A percentile compares a stretch with the other conserved stretches of the same genome.
Evolutionary conservation across 2,113 vertebrate genomes (phyloP).

Genomic region (Larimichthys polyactis): DNA sequence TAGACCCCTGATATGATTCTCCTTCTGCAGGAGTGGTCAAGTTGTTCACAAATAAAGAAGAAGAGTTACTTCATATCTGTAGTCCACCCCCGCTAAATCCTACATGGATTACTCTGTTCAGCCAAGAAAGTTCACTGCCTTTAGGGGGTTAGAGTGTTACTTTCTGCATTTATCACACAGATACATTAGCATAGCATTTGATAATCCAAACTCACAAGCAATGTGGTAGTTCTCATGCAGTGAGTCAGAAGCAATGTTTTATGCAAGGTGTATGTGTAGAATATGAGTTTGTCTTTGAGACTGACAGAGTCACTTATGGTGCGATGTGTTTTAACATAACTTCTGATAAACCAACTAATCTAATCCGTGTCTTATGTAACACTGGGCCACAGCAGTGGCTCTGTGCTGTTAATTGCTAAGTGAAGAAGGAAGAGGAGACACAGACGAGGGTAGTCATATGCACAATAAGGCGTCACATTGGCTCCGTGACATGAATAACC

Average conservation of each 20-base stretch:
- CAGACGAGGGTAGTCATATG: constrained; percentile 3
- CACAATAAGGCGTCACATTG: constrained; percentile 15
- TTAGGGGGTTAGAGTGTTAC: constrained; percentile 44
- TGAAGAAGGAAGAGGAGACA: constrained; percentile 34
- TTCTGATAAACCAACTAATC: constrained; percentile 18
- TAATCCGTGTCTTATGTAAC: constrained; percentile 55
- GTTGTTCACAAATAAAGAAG: constrained; percentile 21
- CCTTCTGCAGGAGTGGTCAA: constrained; percentile 26
- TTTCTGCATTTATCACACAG: constrained; percentile 54
- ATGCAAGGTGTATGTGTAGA: constrained; percentile 27
- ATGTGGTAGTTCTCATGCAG: constrained; percentile 25
- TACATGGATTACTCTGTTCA: constrained; percentile 42
- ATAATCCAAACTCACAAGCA: constrained; percentile 46
- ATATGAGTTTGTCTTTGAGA: constrained; percentile 16
- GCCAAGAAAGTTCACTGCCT: constrained; percentile 57
- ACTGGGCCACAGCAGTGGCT: constrained; percentile 8
- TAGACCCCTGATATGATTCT: constrained; percentile 16
- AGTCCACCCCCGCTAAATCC: constrained; percentile 39
- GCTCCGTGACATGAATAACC: constrained; percentile 37
- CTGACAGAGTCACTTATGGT: constrained; percentile 15
- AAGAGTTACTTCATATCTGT: constrained; percentile 37
- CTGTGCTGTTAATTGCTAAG: constrained; percentile 57
- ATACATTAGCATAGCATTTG: constrained; percentile 55
- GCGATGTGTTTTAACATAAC: constrained; percentile 26
- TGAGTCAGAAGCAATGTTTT: constrained; percentile 59